Base-by-base conservation (phyloP, 2,113 vertebrate genomes). In the Rhinogobius similis region DNA sequence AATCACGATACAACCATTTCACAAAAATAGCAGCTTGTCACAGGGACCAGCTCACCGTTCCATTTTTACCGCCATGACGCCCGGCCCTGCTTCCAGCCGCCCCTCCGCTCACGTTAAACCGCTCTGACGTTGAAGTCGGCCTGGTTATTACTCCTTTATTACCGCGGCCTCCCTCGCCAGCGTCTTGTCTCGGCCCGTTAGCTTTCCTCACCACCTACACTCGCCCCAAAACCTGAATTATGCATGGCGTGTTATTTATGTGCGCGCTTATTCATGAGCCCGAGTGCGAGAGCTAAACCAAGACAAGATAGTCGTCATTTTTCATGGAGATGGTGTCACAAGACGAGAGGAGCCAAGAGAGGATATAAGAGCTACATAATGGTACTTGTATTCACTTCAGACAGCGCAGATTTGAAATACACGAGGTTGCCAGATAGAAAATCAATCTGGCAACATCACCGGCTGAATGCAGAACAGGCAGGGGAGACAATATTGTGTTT, bases 291-390 rank as follows among this genome's bases (percentile, higher is more conserved):
- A 58, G 55, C 24, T 18, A 58, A 58, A 58, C 26, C 24, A 29
- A 58, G 41, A 71, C 32, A 61, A 81, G 71, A 63, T 50, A 73
- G 46, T 10, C 6, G 67, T 68, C 65, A 71, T 55, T 56, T 48
- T 70, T 59, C 61, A 72, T 72, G 76, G 72, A 70, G 76, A 81
- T 73, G 43, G 69, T 62, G 70, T 90, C 87, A 82, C 81, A 82
- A 77, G 88, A 87, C 85, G 70, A 84, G 84, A 82, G 82, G 55
- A 29, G 26, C 55, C 4, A 4, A 16, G 55, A 58, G 55, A 58
- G 55, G 24, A 29, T 29, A 2, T 29, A 56, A 27, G 23, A 56
- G 23, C 10, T 13, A 26, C 21, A 56, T 56, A 29, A 58, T 58
- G 24, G 26, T 18, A 29, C 26, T 58, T 58, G 13, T 58, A 27